Evolutionary conservation across 2,113 vertebrate genomes (phyloP), one percentile per base, ranked within the genome.

Genomic region (Pteropus alecto): DNA sequence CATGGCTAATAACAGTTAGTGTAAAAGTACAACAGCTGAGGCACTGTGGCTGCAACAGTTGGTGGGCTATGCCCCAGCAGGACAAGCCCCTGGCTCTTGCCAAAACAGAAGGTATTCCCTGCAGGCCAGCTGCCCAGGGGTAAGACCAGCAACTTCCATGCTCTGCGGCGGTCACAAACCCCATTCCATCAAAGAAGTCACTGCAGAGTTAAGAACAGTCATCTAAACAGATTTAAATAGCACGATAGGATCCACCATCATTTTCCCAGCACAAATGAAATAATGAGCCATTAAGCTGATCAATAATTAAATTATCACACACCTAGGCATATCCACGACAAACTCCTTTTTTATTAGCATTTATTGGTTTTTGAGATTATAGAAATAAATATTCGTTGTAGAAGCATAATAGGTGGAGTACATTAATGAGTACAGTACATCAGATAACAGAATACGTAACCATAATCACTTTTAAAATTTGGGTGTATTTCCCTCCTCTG

Each of bases 1-100:
- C 97, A 96, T 83, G 86, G 98, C 98, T 98, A 97, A 98, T 98
- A 97, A 98, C 95, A 92, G 96, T 97, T 95, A 95, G 93, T 96
- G 97, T 94, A 98, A 98, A 97, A 97, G 94, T 93, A 87, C 98
- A 98, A 97, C 98, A 98, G 98, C 98, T 98, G 98, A 93, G 97
- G 96, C 79, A 46, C 97, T 93, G 96, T 90, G 92, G 97, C 98
- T 97, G 83, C 97, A 95, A 97, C 73, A 97, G 98, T 98, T 98
- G 97, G 98, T 89, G 95, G 95, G 95, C 96, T 48, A 81, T 12
- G 11, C 68, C 91, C 81, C 97, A 97, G 91, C 70, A 87, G 83
- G 86, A 81, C 33, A 18, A 82, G 67, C 22, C 56, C 68, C 67
- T 10, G 9, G 56, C 65, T 91, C 46, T 96, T 96, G 95, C 91